A percentile compares a stretch with the other conserved stretches of the same genome.
Conservation (phyloP, 2,113 vertebrate species). For the Pelodiscus sinensis region DNA sequence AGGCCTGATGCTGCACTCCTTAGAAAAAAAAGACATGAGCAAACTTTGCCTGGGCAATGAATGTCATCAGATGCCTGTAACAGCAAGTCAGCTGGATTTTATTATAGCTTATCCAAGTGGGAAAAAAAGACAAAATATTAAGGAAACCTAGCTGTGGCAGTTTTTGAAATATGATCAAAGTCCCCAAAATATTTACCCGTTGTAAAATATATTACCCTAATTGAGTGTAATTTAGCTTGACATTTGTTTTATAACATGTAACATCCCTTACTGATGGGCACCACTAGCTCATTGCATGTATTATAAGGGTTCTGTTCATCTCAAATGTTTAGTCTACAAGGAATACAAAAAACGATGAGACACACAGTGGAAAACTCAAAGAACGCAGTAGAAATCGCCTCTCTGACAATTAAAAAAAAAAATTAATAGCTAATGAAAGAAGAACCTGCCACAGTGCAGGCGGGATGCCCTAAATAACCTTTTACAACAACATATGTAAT, state of each 20-base stretch:
- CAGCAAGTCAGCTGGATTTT: neutral
- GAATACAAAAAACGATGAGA: neutral
- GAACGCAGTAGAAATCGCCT: neutral
- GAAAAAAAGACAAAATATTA: neutral
- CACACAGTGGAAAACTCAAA: neutral
- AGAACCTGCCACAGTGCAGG: neutral
- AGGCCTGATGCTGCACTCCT: neutral
- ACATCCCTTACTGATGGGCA: neutral
- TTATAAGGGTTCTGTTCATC: neutral
- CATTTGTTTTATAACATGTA: neutral
- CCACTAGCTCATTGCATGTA: neutral
- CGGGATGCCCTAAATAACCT: neutral
- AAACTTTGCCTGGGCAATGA: neutral
- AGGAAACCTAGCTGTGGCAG: neutral
- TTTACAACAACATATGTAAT: neutral
- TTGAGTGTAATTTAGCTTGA: neutral
- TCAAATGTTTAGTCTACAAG: neutral
- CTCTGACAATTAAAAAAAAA: neutral
- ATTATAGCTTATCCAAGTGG: neutral
- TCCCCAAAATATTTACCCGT: accelerated
- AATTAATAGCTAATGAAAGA: neutral
- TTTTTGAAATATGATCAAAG: neutral
- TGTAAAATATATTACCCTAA: neutral
- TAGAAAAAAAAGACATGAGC: neutral
- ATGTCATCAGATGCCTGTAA: accelerated